A percentile compares a stretch with the other conserved stretches of the same genome.
phyloP scores from a whole-genome alignment of 2,113 vertebrate species.

The Eleginops maclovinus region DNA sequence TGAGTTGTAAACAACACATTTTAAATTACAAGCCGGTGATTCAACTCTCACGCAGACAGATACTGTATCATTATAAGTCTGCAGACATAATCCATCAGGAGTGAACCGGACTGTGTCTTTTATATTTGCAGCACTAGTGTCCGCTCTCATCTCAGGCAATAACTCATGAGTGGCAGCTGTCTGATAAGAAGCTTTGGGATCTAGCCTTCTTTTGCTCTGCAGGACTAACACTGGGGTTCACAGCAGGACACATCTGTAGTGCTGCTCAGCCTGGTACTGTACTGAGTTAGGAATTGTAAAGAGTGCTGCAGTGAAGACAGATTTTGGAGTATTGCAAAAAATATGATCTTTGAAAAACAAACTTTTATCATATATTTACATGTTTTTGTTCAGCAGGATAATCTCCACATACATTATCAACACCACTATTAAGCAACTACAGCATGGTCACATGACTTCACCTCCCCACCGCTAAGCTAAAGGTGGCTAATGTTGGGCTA shows the following conservation, averaged over 20 bases:
- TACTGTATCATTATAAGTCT: not conserved
- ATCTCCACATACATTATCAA: no score
- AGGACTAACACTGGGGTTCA: conserved; percentile 7
- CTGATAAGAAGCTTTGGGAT: conserved; percentile 41
- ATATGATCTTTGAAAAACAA: no score
- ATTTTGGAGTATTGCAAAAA: no score
- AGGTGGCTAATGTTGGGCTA: no score
- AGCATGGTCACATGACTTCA: no score
- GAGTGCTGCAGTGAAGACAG: no score
- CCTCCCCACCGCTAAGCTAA: no score
- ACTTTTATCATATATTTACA: no score
- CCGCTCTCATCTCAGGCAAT: conserved; percentile 4
- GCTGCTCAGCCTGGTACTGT: not conserved
- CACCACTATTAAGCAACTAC: no score
- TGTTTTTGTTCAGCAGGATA: no score
- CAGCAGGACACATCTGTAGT: conserved; percentile 11
- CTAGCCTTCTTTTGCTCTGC: conserved; percentile 13
- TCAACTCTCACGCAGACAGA: not conserved
- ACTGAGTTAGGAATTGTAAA: no score
- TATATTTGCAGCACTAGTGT: conserved; percentile 26
- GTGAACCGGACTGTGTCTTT: conserved; percentile 9
- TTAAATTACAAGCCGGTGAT: not conserved
- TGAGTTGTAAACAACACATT: conserved; percentile 9
- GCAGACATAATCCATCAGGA: conserved; percentile 21
- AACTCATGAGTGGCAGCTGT: conserved; percentile 31